Percentiles rank a stretch among this genome's conserved stretches.
These are phyloP conservation scores for Tauraco erythrolophus DNA, from an alignment of 2,113 vertebrate genomes.

Conservation along the genomic window DNA sequence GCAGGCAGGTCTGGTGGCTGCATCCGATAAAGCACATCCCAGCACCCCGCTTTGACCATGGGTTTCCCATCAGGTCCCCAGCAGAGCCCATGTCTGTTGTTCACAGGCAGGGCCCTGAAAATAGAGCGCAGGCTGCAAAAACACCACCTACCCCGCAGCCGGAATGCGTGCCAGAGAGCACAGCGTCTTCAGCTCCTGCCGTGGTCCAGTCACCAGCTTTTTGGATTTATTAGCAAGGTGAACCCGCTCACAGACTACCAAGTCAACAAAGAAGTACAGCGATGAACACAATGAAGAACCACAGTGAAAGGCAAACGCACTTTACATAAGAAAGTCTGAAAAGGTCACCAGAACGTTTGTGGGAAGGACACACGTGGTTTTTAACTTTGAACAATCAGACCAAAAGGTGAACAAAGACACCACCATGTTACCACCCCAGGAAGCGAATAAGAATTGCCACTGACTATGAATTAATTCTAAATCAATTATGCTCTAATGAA, in stretches of 20 bases:
- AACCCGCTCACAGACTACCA: not conserved
- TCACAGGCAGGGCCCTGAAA: not conserved
- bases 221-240: not conserved
- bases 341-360: constrained; percentile 13
- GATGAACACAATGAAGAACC: not conserved
- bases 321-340: not conserved
- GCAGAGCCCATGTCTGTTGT: not conserved
- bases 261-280: not conserved
- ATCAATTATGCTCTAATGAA: not conserved
- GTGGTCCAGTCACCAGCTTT: not conserved
- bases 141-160: not conserved
- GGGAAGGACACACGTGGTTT: not conserved
- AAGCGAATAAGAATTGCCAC: not conserved
- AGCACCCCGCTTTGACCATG: not conserved
- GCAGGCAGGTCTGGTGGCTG: not conserved
- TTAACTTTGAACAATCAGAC: not conserved
- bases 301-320: not conserved
- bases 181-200: not conserved
- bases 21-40: not conserved
- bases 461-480: not conserved
- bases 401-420: constrained; percentile 5
- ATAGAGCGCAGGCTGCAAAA: not conserved
- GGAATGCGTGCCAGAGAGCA: not conserved
- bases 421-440: not conserved
- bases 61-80: accelerated